Evolutionary conservation across 2,797 vertebrate genomes (phyloP).

Genomic region (Thripadectes ignobilis): DNA sequence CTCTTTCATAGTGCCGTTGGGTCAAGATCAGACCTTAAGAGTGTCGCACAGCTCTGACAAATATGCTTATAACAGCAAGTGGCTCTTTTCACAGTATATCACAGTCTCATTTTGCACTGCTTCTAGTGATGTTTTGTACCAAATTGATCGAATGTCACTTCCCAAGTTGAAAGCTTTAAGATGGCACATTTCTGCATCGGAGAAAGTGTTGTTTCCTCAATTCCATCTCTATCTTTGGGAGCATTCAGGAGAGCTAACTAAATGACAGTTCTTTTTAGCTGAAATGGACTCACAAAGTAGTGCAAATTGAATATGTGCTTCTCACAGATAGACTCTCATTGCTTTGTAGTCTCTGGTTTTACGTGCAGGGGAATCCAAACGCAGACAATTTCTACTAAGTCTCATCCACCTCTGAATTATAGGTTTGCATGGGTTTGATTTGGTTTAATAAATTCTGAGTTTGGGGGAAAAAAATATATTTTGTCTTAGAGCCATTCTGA

Average conservation of each 20-base stretch:
- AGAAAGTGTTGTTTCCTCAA: constrained; percentile 7
- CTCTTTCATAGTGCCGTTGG: background rate
- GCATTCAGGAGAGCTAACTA: constrained; percentile 13
- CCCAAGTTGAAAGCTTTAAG: background rate
- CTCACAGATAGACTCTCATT: background rate
- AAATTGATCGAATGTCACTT: background rate
- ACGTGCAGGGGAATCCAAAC: background rate
- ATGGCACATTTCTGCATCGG: background rate
- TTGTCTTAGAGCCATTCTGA: background rate
- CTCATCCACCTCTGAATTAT: background rate
- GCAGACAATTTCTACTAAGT: background rate
- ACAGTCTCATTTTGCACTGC: background rate
- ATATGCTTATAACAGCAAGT: background rate
- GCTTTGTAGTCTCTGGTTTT: background rate
- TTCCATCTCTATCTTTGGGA: constrained; percentile 7
- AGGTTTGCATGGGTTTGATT: background rate
- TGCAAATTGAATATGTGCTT: constrained; percentile 52
- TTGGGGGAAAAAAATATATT: background rate
- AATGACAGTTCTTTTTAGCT: background rate
- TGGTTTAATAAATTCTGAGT: background rate
- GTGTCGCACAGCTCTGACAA: background rate
- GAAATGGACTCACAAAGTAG: constrained; percentile 26
- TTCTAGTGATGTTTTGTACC: background rate
- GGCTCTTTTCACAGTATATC: background rate
- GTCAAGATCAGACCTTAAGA: background rate